Evolutionary conservation across 2,888 invertebrate species (phyloP).

Genomic region (Galeruca laticollis): DNA sequence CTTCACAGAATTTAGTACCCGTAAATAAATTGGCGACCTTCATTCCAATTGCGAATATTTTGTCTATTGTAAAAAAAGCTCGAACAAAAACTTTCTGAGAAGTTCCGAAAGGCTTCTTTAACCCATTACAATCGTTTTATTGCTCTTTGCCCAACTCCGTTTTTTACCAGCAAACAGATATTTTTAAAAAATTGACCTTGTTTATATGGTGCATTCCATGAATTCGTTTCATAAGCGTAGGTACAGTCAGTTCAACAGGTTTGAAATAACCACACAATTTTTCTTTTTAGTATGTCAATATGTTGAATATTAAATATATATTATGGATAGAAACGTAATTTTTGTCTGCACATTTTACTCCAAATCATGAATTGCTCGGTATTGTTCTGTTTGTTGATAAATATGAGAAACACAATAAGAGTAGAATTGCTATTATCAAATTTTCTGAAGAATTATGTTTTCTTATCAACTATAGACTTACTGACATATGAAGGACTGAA

Average conservation of each 20-base stretch:
- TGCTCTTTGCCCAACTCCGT: slow-evolving; percentile 48
- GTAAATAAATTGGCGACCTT: slow-evolving; percentile 35
- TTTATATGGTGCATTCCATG: slow-evolving; percentile 37
- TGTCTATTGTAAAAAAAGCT: slow-evolving; percentile 42
- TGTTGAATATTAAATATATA: too few relatives aligned
- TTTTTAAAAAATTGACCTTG: slow-evolving; percentile 57
- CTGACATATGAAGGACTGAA: too few relatives aligned
- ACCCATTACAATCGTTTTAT: slow-evolving; percentile 54
- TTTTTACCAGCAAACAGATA: slow-evolving; percentile 42
- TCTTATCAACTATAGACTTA: too few relatives aligned
- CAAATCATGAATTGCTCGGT: too few relatives aligned
- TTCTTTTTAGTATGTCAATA: not conserved
- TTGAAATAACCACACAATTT: not conserved
- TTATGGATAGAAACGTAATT: too few relatives aligned
- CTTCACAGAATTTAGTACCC: slow-evolving; percentile 5
- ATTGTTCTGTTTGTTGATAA: too few relatives aligned
- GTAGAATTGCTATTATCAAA: too few relatives aligned
- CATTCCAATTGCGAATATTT: slow-evolving; percentile 38
- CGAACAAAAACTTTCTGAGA: slow-evolving; percentile 49
- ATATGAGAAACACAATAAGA: too few relatives aligned
- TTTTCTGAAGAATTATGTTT: too few relatives aligned
- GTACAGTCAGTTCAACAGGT: slow-evolving; percentile 24
- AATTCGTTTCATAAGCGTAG: slow-evolving; percentile 56
- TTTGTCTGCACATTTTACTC: too few relatives aligned
- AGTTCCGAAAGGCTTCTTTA: slow-evolving; percentile 48